phyloP scores from a whole-genome alignment of 2,888 invertebrate species.

The Adelphocoris suturalis region DNA sequence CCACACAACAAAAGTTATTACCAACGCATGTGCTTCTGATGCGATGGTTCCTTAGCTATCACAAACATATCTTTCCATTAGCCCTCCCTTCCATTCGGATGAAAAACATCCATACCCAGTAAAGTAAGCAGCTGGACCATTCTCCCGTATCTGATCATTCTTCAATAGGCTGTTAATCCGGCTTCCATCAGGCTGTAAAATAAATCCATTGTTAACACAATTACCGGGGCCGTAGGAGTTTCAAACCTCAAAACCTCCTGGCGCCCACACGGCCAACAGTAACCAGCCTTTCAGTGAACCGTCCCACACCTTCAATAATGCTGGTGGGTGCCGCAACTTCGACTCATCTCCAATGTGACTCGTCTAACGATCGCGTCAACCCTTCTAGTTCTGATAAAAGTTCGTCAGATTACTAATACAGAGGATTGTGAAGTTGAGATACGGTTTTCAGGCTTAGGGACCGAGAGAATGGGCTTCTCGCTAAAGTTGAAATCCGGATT shows the following conservation, averaged over 20 bases:
- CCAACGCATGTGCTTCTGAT: no score
- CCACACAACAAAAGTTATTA: no score
- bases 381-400: conserved; percentile 24
- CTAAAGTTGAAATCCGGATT: conserved; percentile 4
- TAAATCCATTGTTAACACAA: conserved; percentile 39
- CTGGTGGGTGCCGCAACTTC: conserved; percentile 21
- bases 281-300: neutral
- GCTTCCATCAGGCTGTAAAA: conserved; percentile 16
- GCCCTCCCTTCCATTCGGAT: neutral
- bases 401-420: neutral
- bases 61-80: neutral
- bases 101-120: neutral
- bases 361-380: neutral
- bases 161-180: neutral
- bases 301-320: conserved; percentile 14
- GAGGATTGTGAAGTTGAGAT: conserved; percentile 37
- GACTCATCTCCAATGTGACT: conserved; percentile 26
- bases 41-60: neutral
- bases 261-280: conserved; percentile 1
- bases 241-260: neutral
- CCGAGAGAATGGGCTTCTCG: neutral
- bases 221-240: neutral
- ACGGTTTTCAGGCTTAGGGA: conserved; percentile 10
- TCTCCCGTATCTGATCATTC: conserved; percentile 12
- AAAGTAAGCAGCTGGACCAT: conserved; percentile 4